Evolutionary conservation across 2,113 vertebrate genomes (phyloP), one percentile per base, ranked within the genome.

Genomic region (Dipodomys merriami): DNA sequence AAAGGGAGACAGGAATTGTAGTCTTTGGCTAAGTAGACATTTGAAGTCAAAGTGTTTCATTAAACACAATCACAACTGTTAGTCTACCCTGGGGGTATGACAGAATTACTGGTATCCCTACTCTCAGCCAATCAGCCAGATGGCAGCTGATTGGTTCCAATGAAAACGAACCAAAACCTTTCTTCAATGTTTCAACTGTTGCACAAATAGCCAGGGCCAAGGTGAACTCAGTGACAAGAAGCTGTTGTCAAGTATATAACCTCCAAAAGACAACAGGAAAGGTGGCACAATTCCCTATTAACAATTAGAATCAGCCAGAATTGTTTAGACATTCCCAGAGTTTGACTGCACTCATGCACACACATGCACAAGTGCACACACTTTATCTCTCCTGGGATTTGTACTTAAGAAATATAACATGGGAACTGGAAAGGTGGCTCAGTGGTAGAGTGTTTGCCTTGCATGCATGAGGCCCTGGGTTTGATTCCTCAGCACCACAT

Each of bases 161-260:
- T 30, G 46, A 95, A 95, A 97, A 90, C 81, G 93, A 93, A 96
- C 90, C 95, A 96, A 91, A 94, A 44, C 29, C 6, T 87, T 89
- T 95, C 90, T 88, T 94, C 93, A 85, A 1, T 62, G 90, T 49
- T 93, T 95, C 85, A 49, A 4, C 18, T 82, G 86, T 64, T 81
- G 30, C 30, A 62, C 64, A 85, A 84, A 94, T 49, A 91, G 82
- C 64, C 95, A 95, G 2, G 82, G 85, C 33, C 69, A 86, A 85
- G 81, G 73, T 79, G 57, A 96, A 64, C 53, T 93, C 83, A 65
- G 27, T 57, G 72, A 84, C 62, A 83, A 20, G 65, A 93, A n/a
- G 49, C 9, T 72, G 46, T 22, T 91, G 44, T 39, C 93, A 94
- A 90, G 29, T 18, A 29, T 2, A 78, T 11, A 76, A 13, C 30